Evolutionary conservation across 2,888 invertebrate species (phyloP), one percentile per base, ranked within the genome.

Genomic region (Meteorus cinctellus): DNA sequence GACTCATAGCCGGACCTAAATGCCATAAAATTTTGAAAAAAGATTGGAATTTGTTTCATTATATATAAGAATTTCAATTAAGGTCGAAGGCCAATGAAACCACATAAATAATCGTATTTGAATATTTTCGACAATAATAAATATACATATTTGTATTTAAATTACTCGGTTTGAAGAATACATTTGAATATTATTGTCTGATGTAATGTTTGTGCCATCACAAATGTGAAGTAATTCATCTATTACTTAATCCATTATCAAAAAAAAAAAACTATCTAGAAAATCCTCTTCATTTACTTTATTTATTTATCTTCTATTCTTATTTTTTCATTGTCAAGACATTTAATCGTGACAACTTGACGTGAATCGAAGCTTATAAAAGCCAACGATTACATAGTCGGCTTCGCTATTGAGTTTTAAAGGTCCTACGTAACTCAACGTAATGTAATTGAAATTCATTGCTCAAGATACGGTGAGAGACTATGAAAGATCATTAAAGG

Each of bases 381-480:
- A 36, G 62, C n/a, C 72, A 65, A 60, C 16, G 71, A 60, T 71
- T 62, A 59, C 55, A 55, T 19, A 55, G 75, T 70, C 51, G 14
- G 36, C 59, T 1, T 10, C 19, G 19, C 24, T 63, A 41, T 69
- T 55, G 74, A 75, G 69, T 77, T 76, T 74, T 70, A 78, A 81
- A 81, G 78, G 79, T 77, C 70, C 78, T 66, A 59, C 77, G 55
- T 77, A 78, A 77, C 71, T 77, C 75, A 67, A 81, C 71, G 79
- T 34, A 62, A 16, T 29, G 8, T 78, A 79, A 79, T 79, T 77
- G 77, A 81, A 79, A 78, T 74, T 72, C 63, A 63, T 81, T 81
- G 75, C 80, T 73, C 55, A 81, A 79, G 77, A 75, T 75, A 62
- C 70, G 77, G 75, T 77, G 68, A 72, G 78, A 79, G 79, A 81